These are phyloP conservation scores for Montipora sp. DNA, from an alignment of 64 coral and sea anemone species.

Conservation along the genomic window DNA sequence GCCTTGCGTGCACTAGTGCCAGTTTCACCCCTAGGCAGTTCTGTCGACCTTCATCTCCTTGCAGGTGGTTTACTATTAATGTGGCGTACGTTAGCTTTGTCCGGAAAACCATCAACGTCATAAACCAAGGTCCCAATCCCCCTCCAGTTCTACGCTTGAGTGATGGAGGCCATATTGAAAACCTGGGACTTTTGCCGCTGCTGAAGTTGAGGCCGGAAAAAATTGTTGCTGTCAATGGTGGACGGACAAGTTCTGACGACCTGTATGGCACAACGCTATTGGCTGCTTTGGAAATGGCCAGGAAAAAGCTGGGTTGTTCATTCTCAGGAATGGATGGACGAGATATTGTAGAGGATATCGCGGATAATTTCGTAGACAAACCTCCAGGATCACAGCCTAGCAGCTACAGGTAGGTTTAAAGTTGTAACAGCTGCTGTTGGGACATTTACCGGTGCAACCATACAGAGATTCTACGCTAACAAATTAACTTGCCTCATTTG, in stretches of 20 bases:
- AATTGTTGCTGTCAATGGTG: conserved; percentile 68
- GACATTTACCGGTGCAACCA: neutral
- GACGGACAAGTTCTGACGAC: conserved; percentile 12
- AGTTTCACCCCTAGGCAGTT: too few relatives aligned
- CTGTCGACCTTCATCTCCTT: neutral
- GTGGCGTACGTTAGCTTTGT: conserved; percentile 72
- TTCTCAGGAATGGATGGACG: conserved; percentile 49
- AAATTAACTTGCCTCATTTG: too few relatives aligned
- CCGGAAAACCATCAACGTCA: conserved; percentile 55
- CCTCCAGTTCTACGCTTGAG: conserved; percentile 67
- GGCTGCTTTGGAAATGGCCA: conserved; percentile 44
- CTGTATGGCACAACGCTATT: conserved; percentile 44
- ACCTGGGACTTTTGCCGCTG: conserved; percentile 57
- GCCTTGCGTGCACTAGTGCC: too few relatives aligned
- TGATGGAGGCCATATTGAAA: conserved; percentile 82
- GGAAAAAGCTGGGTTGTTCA: conserved; percentile 65
- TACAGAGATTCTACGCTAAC: too few relatives aligned
- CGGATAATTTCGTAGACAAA: conserved; percentile 64
- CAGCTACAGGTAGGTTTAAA: conserved; percentile 47
- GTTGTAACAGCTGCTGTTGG: neutral
- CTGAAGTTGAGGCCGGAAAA: conserved; percentile 56
- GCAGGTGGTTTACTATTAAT: conserved; percentile 69
- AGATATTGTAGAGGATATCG: conserved; percentile 70
- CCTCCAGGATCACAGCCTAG: conserved; percentile 51
- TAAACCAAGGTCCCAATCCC: conserved; percentile 56